Percentiles rank a stretch among this genome's conserved stretches.
These are phyloP conservation scores for Varanus salvator DNA, from an alignment of 2,113 vertebrate species.

Conservation along the genomic window DNA sequence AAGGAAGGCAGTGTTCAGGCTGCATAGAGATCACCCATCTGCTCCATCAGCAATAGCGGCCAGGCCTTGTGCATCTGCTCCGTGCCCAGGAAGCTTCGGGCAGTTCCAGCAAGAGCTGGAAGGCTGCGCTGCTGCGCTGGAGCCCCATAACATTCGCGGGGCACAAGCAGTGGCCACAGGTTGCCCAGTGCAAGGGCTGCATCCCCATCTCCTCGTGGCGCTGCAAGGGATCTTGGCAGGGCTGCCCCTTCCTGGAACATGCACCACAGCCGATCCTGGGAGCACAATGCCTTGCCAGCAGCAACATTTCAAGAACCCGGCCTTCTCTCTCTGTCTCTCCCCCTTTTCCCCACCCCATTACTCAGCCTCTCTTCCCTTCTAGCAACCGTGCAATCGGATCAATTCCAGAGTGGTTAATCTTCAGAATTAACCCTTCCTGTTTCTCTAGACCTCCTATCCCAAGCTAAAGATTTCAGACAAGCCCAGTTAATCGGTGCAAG, in stretches of 20 bases:
- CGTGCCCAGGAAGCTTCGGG: not conserved
- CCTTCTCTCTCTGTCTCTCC: not conserved
- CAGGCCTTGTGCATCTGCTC: not conserved
- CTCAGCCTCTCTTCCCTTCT: not conserved
- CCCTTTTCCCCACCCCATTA: not conserved
- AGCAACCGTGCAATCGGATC: not conserved
- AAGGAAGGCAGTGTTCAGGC: slow-evolving; percentile 9
- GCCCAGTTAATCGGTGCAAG: not conserved
- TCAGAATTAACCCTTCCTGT: not conserved
- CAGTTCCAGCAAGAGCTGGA: not conserved
- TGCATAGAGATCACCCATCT: slow-evolving; percentile 32
- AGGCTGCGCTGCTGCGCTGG: not conserved
- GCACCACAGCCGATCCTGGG: not conserved
- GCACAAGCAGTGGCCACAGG: not conserved
- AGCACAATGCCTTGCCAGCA: not conserved
- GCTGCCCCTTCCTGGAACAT: not conserved
- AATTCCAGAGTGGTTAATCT: not conserved
- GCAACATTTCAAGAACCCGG: not conserved
- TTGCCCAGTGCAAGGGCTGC: not conserved
- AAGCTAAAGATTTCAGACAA: not conserved
- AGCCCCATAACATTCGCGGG: not conserved
- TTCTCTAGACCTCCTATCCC: too few relatives aligned
- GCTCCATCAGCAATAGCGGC: not conserved
- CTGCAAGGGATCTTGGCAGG: not conserved
- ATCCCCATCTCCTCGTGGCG: not conserved